A percentile compares a stretch with the other conserved stretches of the same genome.
Evolutionary conservation across 2,113 vertebrate species (phyloP).

Genomic region (Nothocercus julius): DNA sequence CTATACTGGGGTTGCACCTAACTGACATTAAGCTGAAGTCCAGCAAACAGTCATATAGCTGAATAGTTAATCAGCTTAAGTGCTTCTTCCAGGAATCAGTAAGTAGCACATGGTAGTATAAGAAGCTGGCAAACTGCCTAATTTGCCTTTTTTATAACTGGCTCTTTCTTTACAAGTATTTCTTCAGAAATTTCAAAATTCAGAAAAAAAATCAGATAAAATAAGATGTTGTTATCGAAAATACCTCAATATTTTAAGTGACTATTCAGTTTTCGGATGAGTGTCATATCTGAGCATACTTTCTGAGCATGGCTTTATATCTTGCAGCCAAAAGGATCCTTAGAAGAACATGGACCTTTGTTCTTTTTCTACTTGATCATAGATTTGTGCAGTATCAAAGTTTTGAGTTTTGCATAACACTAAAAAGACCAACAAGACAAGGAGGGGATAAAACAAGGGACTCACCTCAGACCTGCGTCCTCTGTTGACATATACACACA

Average conservation of each 20-base stretch:
- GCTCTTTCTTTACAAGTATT: neutral
- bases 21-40: neutral
- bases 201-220: neutral
- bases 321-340: neutral
- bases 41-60: neutral
- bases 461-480: slow-evolving; percentile 93
- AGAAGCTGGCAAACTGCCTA: neutral
- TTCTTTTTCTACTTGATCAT: neutral
- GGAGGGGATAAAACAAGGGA: fast-evolving
- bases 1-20: neutral
- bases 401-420: neutral
- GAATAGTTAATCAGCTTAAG: neutral
- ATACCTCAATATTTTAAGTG: neutral
- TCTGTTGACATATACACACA: slow-evolving; percentile 92
- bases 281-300: neutral
- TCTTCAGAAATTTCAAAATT: neutral
- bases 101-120: neutral
- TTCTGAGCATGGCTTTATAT: neutral
- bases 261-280: neutral
- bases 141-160: neutral
- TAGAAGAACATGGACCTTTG: neutral
- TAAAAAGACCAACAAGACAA: neutral
- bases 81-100: neutral
- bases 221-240: neutral
- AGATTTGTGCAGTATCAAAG: neutral